These are phyloP conservation scores for Parelbella ahira DNA, from an alignment of 2,888 invertebrate species.

Conservation along the genomic window DNA sequence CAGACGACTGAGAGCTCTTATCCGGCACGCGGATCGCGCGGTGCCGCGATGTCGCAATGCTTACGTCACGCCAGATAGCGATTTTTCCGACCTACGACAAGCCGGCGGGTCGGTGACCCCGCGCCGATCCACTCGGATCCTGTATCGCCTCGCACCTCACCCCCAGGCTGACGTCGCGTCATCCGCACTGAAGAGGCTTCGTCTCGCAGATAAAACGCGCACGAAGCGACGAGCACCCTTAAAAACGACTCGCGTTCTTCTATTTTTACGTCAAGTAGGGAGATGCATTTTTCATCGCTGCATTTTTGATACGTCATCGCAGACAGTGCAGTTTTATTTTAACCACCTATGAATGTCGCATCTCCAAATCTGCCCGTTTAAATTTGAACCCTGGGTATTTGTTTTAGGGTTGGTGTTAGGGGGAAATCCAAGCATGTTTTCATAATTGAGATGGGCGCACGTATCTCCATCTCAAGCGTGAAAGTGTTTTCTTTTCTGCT, in stretches of 20 bases:
- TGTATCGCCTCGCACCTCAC: slow-evolving; percentile 14
- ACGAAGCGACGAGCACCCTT: slow-evolving; percentile 57
- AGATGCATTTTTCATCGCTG: slow-evolving; percentile 48
- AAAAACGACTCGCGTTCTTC: slow-evolving; percentile 46
- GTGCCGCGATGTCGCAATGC: slow-evolving; percentile 14
- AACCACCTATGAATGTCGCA: no score
- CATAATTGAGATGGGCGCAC: slow-evolving; percentile 8
- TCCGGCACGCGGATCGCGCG: slow-evolving; percentile 10
- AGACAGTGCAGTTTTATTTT: slow-evolving; percentile 2
- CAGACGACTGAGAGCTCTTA: slow-evolving; percentile 15
- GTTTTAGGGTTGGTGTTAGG: no score
- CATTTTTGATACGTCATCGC: slow-evolving; percentile 37
- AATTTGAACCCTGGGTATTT: no score
- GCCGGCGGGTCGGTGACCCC: slow-evolving; percentile 44
- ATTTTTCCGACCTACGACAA: slow-evolving; percentile 41
- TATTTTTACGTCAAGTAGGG: slow-evolving; percentile 53
- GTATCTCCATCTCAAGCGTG: slow-evolving; percentile 7
- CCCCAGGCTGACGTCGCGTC: slow-evolving; percentile 30
- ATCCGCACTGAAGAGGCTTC: slow-evolving; percentile 47
- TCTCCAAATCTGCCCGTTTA: no score
- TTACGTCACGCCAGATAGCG: slow-evolving; percentile 28
- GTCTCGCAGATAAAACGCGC: slow-evolving; percentile 49
- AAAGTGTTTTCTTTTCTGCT: slow-evolving; percentile 15
- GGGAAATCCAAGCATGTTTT: background rate
- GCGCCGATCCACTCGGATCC: slow-evolving; percentile 28